These are phyloP conservation scores for Sebastes schlegelii DNA, from an alignment of 2,113 vertebrate species.

Conservation along the genomic window DNA sequence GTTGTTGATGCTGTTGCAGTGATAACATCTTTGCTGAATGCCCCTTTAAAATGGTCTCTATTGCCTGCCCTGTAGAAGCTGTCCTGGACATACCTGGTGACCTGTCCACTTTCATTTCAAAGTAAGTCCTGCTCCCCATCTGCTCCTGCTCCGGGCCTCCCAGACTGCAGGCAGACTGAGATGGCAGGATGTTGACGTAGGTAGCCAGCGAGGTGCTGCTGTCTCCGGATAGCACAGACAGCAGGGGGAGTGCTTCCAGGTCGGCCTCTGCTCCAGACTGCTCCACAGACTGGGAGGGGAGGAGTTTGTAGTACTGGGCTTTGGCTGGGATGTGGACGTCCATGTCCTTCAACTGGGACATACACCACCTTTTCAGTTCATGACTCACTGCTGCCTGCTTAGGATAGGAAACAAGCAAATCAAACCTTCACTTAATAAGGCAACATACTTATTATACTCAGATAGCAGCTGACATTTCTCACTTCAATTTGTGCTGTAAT, in stretches of 20 bases:
- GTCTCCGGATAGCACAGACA: constrained; percentile 66
- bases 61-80: background rate
- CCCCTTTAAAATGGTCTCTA: background rate
- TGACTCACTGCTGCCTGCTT: constrained; percentile 85
- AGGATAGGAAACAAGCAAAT: constrained; percentile 39
- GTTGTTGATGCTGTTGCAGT: background rate
- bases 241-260: constrained; percentile 67
- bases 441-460: background rate
- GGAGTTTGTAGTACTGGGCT: constrained; percentile 82
- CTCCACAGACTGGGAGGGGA: constrained; percentile 86
- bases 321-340: constrained; percentile 85
- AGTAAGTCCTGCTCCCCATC: constrained; percentile 65
- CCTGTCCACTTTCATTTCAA: constrained; percentile 75
- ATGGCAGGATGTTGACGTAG: constrained; percentile 69
- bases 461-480: background rate
- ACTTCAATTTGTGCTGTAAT: too few species aligned
- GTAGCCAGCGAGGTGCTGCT: constrained; percentile 83
- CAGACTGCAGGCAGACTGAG: constrained; percentile 53
- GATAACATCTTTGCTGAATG: background rate
- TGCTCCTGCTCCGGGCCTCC: constrained; percentile 24
- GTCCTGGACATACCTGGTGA: constrained; percentile 55
- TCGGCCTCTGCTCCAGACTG: constrained; percentile 83
- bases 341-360: constrained; percentile 89
- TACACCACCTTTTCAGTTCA: constrained; percentile 90
- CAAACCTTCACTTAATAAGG: background rate